Evolutionary conservation across 2,797 vertebrate genomes (phyloP).

Genomic region (Nothura maculosa): DNA sequence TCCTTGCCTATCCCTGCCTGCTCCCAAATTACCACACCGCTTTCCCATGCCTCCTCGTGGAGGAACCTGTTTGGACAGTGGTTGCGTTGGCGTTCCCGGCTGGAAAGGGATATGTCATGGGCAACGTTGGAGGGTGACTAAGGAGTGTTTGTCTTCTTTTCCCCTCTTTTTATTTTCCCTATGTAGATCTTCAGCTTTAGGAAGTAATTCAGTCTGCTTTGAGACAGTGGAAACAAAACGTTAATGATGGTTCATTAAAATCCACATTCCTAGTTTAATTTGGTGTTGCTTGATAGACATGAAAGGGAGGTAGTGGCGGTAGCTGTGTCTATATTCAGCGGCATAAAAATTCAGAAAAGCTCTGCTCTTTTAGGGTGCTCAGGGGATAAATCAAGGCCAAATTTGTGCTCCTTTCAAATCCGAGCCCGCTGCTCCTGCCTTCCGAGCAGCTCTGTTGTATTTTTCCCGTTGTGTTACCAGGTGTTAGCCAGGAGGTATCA

Average conservation of each 20-base stretch:
- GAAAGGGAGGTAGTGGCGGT: not conserved
- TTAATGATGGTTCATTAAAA: not conserved
- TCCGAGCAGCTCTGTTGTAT: not conserved
- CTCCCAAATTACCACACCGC: not conserved
- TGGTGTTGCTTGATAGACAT: not conserved
- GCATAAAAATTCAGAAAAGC: not conserved
- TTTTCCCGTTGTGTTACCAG: not conserved
- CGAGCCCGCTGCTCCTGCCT: not conserved
- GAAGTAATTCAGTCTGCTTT: not conserved
- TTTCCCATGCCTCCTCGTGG: not conserved
- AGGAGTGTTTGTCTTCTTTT: not conserved
- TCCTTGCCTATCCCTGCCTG: conserved; percentile 14
- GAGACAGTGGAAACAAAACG: conserved; percentile 19
- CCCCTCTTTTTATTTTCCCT: not conserved
- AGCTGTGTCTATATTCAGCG: not conserved
- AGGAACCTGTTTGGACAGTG: not conserved
- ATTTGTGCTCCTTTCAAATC: not conserved
- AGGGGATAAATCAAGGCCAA: not conserved
- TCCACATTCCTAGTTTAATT: conserved; percentile 1
- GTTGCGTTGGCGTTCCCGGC: not conserved
- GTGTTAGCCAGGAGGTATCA: not conserved
- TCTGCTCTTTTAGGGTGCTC: not conserved
- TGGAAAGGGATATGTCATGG: not conserved
- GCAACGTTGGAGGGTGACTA: accelerated
- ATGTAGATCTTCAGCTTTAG: not conserved